These are phyloP conservation scores for Phymanthus crucifer DNA, from an alignment of 92 coral and sea anemone species.

Conservation along the genomic window DNA sequence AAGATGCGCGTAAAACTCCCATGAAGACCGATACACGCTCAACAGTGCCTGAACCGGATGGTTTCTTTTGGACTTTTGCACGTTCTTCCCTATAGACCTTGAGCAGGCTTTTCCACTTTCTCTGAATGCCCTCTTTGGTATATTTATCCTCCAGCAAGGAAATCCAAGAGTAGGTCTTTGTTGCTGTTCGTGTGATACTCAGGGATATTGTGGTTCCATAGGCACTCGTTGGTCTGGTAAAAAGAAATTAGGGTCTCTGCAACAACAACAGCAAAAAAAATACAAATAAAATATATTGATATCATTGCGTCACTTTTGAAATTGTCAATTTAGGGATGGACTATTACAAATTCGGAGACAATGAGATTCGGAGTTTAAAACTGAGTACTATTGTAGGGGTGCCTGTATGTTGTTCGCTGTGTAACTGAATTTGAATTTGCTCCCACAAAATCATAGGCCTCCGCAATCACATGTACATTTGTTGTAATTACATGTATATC, in stretches of 20 bases:
- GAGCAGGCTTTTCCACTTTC: too few relatives aligned
- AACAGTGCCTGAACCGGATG: constrained; percentile 48
- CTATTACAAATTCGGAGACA: constrained; percentile 18
- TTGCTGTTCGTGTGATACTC: constrained; percentile 29
- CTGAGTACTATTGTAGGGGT: constrained; percentile 30
- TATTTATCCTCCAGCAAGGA: constrained; percentile 26
- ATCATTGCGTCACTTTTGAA: constrained; percentile 17
- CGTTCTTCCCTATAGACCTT: constrained; percentile 41
- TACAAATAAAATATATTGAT: constrained; percentile 7
- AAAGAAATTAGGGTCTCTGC: constrained; percentile 34
- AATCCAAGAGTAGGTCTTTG: constrained; percentile 41
- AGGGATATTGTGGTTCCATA: constrained; percentile 44
- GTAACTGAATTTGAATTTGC: constrained; percentile 28
- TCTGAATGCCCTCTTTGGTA: too few relatives aligned
- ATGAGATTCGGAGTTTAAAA: constrained; percentile 17
- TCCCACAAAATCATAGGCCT: constrained; percentile 33
- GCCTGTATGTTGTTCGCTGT: constrained; percentile 27
- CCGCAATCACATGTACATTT: neutral
- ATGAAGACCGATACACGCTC: constrained; percentile 43
- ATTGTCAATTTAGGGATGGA: neutral
- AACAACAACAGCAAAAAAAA: neutral
- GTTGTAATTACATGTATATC: too few relatives aligned
- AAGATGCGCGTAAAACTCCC: constrained; percentile 50
- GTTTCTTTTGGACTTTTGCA: constrained; percentile 42
- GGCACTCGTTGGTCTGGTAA: constrained; percentile 38